Evolutionary conservation across 2,113 vertebrate species (phyloP), one percentile per base, ranked within the genome.

Genomic region (Pelecanoides urinatrix): DNA sequence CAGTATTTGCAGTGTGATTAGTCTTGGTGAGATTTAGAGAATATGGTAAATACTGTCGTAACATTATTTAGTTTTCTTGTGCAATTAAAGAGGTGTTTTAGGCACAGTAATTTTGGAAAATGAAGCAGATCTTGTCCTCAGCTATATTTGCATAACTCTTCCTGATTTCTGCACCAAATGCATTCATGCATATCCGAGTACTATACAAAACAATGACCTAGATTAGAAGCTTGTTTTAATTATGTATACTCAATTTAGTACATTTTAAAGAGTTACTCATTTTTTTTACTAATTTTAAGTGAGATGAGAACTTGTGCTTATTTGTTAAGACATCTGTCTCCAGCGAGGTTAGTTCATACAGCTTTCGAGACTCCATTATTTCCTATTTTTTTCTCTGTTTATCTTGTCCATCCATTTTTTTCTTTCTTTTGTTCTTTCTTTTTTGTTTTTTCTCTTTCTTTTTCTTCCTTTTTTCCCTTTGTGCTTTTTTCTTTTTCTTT

Each of bases 211-310:
- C 58, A 91, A 71, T 92, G 92, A 92, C 80, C 95, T 95, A 87
- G 71, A 92, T 94, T 92, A 85, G 53, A 62, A 92, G 67, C 34
- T 93, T 70, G 29, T 73, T 95, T 96, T 76, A 87, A 86, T 91
- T 74, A 72, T 74, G 32, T 56, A 20, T 80, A 38, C 49, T 92
- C 52, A 42, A 45, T 90, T 75, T 61, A 78, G 44, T 79, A 61
- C 19, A 40, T 92, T 91, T 92, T 81, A 58, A 88, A 85, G 16
- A 75, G 42, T 88, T 91, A 74, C 17, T 89, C 66, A 11, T 38
- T 26, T 38, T 78, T 72, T 96, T 62, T 25, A 58, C 45, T 47
- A 76, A 82, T 90, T 88, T 79, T 58, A 89, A 75, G 40, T 73
- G 42, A 86, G 26, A 50, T 73, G 50, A 76, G 26, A 90, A 55